Percentiles rank a stretch among this genome's conserved stretches.
Conservation (phyloP, 2,888 invertebrate species). For the Dichetophora obliterata region DNA sequence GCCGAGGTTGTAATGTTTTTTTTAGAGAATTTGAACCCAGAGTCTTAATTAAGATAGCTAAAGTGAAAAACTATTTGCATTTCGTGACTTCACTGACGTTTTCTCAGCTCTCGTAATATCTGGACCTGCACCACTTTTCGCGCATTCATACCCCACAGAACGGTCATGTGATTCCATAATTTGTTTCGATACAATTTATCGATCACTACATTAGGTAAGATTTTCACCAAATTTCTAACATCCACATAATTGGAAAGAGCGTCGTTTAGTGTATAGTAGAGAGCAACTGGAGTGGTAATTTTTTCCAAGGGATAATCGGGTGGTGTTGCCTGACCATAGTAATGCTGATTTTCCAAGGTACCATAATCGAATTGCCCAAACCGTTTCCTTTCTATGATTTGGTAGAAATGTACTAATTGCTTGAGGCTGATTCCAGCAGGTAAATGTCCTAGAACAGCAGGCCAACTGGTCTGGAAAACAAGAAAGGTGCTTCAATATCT, state of each 20-base stretch:
- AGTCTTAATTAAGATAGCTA: too few relatives aligned
- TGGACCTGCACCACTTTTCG: too few relatives aligned
- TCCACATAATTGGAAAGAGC: constrained; percentile 70
- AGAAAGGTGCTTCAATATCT: too few relatives aligned
- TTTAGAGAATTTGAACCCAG: too few relatives aligned
- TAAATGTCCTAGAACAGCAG: constrained; percentile 73
- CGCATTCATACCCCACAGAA: too few relatives aligned
- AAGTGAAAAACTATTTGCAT: too few relatives aligned
- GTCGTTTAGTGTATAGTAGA: constrained; percentile 72
- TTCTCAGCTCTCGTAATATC: too few relatives aligned
- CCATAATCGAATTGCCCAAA: constrained; percentile 72
- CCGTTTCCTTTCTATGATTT: constrained; percentile 60
- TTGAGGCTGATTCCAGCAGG: constrained; percentile 72
- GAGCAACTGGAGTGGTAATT: constrained; percentile 68
- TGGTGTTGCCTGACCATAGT: constrained; percentile 69
- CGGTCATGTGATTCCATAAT: too few relatives aligned
- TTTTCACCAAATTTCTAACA: constrained; percentile 24
- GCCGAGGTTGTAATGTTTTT: too few relatives aligned
- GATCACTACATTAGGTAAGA: constrained; percentile 40
- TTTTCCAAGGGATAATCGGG: constrained; percentile 70
- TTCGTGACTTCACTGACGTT: too few relatives aligned
- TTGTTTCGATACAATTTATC: too few relatives aligned
- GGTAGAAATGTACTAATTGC: constrained; percentile 72
- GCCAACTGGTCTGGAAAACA: constrained; percentile 71
- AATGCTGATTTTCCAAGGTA: constrained; percentile 59